Base-by-base conservation (phyloP, 2,888 invertebrate genomes). In the Lasius platythorax region DNA sequence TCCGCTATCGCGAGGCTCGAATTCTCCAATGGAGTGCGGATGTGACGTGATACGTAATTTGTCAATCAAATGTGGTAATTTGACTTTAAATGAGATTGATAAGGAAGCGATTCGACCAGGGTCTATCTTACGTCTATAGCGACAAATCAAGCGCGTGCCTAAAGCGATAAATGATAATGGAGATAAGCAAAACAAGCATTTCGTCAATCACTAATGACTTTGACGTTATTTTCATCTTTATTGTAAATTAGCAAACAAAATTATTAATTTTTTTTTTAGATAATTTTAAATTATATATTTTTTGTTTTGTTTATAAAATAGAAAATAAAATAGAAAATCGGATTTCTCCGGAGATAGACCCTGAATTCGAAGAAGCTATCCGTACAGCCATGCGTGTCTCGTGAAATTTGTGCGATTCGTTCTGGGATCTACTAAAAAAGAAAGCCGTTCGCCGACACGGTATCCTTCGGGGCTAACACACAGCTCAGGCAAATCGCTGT, bases 401-500 rank as follows among this genome's bases (percentile, higher is more conserved):
- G 79, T 81, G 68, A 72, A 50, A 63, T 23, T 53, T 53, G n/a
- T 70, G 46, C 61, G 70, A 81, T 72, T 61, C 61, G 70, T 72
- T 50, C 58, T 68, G 43, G 74, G 30, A n/a, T 78, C n/a, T 72
- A 70, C 28, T 46, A 28, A 28, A 67, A 43, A 58, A 75, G 33
- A 70, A 81, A 81, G 79, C 79, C 61, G 79, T 30, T 67, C 28
- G 56, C 58, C 37, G 79, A 37, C 12, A 56, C 56, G 67, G 58
- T 67, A 30, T 30, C 12, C 46, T 46, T 46, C 46, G 79, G 46
- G 70, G 61, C 58, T 72, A 68, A 72, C 79, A 81, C 79, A 79
- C 79, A 79, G 68, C 70, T 70, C 70, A 81, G 61, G 79, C 79
- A 81, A 70, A 81, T 61, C 79, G 68, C 53, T 61, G 64, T 78